Percentiles rank a stretch among this genome's conserved stretches.
Conservation (phyloP, 2,797 vertebrate species). For the Apogon talboti region DNA sequence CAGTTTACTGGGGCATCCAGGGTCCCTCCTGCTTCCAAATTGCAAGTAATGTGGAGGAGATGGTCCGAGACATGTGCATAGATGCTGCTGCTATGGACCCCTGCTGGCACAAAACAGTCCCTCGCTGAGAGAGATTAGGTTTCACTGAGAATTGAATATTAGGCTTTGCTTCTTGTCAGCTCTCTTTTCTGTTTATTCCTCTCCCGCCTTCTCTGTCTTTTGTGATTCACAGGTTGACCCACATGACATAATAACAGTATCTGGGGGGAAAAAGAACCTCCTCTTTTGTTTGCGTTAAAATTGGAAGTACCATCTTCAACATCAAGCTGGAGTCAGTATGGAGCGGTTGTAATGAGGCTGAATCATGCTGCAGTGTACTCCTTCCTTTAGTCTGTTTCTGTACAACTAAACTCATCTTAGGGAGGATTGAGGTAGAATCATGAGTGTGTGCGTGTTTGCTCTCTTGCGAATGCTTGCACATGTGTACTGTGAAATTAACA, state of each 20-base stretch:
- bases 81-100: constrained; percentile 61
- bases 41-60: constrained; percentile 74
- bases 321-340: constrained; percentile 24
- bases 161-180: constrained; percentile 50
- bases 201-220: constrained; percentile 22
- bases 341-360: constrained; percentile 51
- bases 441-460: constrained; percentile 7
- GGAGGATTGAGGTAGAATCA: constrained; percentile 23
- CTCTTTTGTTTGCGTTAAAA: constrained; percentile 40
- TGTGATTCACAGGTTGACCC: constrained; percentile 64
- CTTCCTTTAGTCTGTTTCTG: constrained; percentile 34
- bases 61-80: constrained; percentile 71
- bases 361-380: constrained; percentile 39
- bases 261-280: constrained; percentile 6
- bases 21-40: constrained; percentile 67
- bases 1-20: constrained; percentile 57
- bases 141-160: constrained; percentile 67
- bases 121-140: constrained; percentile 60
- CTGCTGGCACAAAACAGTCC: constrained; percentile 64
- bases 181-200: constrained; percentile 45
- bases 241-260: constrained; percentile 58
- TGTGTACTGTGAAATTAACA: constrained; percentile 62
- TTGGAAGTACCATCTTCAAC: constrained; percentile 47
- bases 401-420: constrained; percentile 31
- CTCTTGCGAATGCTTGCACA: constrained; percentile 23